Evolutionary conservation across 2,797 vertebrate genomes (phyloP), one percentile per base, ranked within the genome.

Genomic region (Trichosurus vulpecula): DNA sequence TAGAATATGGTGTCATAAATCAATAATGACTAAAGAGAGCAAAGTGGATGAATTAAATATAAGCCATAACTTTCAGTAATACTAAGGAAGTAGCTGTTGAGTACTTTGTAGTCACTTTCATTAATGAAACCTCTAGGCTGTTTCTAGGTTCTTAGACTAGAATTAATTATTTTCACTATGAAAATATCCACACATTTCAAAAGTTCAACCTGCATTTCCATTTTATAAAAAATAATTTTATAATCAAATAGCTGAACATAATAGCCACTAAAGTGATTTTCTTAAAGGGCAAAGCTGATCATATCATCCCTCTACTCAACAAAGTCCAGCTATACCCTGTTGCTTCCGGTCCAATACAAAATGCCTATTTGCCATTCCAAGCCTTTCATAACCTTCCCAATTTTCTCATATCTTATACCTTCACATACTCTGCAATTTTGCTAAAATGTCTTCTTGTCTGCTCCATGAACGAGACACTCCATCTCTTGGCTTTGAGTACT

Each of bases 1-100:
- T 47, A n/a, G 66, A 61, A 61, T 89, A 91, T 89, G 16, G 96
- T 96, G 90, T 9, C 91, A 91, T 35, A 95, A 95, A 95, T 52
- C 41, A 61, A 9, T 94, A 92, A 81, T 56, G 56, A 96, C 57
- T 92, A 95, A 96, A n/a, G n/a, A 95, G 90, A 16, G 12, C 2
- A 97, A 97, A 98, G 90, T 91, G 47, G 27, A 93, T n/a, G 13
- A 95, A 93, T 93, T 94, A 47, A 89, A 6, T 97, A 55, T 35
- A 54, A 87, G 0, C 29, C 0, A 31, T 92, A 3, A 95, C 1
- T 93, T 97, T 97, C 52, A 92, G 9, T 14, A 52, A 0, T 52
- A 30, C 19, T 81, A 0, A 97, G 2, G 96, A 51, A 97, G 91
- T 25, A 93, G 3, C 6, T 92, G 6, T 16, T 61, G 91, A 92